These are phyloP conservation scores for Trissonchulus sp. DNA, from an alignment of 2,888 invertebrate species.

Conservation along the genomic window DNA sequence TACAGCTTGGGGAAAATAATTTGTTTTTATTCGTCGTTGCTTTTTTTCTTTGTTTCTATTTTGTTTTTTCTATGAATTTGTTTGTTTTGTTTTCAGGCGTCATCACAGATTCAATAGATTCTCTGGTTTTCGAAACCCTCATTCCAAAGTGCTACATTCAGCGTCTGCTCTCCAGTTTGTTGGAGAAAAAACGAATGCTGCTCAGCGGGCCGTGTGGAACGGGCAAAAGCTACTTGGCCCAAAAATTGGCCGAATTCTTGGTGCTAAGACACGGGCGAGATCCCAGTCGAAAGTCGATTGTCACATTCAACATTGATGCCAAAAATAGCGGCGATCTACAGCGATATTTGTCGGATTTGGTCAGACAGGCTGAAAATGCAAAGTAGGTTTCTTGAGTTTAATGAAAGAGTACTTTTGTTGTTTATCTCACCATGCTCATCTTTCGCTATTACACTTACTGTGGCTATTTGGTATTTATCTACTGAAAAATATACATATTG, in stretches of 20 bases:
- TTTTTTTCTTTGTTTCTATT: no score
- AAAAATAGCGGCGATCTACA: constrained; percentile 19
- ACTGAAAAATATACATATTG: no score
- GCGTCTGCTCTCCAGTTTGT: constrained; percentile 77
- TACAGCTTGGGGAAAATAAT: no score
- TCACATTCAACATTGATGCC: constrained; percentile 12
- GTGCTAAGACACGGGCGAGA: constrained; percentile 52
- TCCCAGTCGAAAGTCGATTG: constrained; percentile 8
- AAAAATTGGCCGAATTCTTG: constrained; percentile 86
- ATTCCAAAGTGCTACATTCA: constrained; percentile 93
- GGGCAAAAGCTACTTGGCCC: constrained; percentile 86
- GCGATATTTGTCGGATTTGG: background rate
- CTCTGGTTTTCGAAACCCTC: constrained; percentile 86
- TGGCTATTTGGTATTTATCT: no score
- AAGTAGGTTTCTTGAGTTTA: constrained; percentile 35
- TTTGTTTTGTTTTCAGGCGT: constrained; percentile 56
- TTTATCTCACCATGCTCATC: no score
- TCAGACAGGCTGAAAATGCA: background rate
- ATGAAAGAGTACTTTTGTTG: no score
- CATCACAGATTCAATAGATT: constrained; percentile 78
- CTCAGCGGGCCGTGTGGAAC: constrained; percentile 93
- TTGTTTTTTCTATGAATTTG: background rate
- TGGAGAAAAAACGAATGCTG: constrained; percentile 86
- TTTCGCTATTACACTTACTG: no score
- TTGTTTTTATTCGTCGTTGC: no score